Conservation (phyloP, 1,140 invertebrate species). For the Drosophila ficusphila region DNA sequence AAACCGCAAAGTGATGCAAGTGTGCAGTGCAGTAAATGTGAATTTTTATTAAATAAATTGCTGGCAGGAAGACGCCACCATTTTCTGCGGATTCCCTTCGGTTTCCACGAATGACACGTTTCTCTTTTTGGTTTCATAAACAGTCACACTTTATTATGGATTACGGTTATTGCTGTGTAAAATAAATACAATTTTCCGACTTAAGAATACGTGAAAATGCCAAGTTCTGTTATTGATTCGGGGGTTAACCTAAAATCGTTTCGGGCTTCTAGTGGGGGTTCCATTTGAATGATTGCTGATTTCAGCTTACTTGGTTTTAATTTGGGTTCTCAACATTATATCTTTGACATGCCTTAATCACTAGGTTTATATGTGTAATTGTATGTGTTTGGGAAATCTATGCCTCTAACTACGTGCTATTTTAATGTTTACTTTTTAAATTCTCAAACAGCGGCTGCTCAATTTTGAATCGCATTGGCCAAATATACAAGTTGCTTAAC, state of each 20-base stretch:
- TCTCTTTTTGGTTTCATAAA: conserved; percentile 53
- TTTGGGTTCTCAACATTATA: conserved; percentile 12
- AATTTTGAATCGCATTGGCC: conserved; percentile 70
- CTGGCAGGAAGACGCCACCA: conserved; percentile 13
- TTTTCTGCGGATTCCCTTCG: conserved; percentile 24
- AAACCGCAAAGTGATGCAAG: conserved; percentile 74
- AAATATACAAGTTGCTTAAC: conserved; percentile 61
- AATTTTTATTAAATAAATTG: conserved; percentile 76
- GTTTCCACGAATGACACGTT: not conserved
- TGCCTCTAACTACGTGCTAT: conserved; percentile 70
- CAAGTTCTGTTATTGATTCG: conserved; percentile 41
- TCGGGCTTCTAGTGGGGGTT: conserved; percentile 40
- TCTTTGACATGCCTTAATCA: conserved; percentile 30
- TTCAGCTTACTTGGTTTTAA: not conserved
- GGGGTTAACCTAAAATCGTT: conserved; percentile 34
- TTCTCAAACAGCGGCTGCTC: conserved; percentile 68
- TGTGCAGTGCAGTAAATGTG: conserved; percentile 36
- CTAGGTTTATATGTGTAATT: conserved; percentile 23
- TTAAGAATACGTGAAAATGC: conserved; percentile 47
- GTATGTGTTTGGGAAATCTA: conserved; percentile 67
- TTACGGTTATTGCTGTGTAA: conserved; percentile 58
- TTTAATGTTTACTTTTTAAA: conserved; percentile 28
- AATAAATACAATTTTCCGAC: conserved; percentile 52
- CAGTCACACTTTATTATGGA: conserved; percentile 73
- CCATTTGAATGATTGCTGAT: conserved; percentile 25